These are phyloP conservation scores for Philypnodon macrostomus DNA, from an alignment of 2,797 vertebrate species.

Conservation along the genomic window DNA sequence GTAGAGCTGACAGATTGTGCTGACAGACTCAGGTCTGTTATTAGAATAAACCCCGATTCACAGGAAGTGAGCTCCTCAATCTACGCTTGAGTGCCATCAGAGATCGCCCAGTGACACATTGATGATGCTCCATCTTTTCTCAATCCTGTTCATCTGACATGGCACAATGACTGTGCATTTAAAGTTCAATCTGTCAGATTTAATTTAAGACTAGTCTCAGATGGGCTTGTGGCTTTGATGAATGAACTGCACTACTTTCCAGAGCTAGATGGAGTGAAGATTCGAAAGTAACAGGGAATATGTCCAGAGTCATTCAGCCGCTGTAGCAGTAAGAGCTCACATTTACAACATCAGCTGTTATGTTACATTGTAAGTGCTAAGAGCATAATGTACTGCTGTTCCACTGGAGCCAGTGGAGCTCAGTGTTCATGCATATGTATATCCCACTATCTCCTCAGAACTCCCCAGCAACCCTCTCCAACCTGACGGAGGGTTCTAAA, in stretches of 20 bases:
- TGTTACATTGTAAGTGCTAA: slow-evolving; percentile 47
- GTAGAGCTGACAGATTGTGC: slow-evolving; percentile 25
- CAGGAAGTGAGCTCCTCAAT: slow-evolving; percentile 35
- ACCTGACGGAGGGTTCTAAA: slow-evolving; percentile 63
- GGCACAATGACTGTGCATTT: slow-evolving; percentile 55
- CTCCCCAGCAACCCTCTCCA: slow-evolving; percentile 42
- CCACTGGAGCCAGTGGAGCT: slow-evolving; percentile 42
- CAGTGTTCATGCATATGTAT: slow-evolving; percentile 62
- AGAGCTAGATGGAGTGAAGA: slow-evolving; percentile 18
- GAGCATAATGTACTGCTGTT: slow-evolving; percentile 46
- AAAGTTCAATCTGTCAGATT: slow-evolving; percentile 68
- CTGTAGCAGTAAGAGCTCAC: slow-evolving; percentile 47
- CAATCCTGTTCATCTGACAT: slow-evolving; percentile 45
- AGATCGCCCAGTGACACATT: slow-evolving; percentile 49
- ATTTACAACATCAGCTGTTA: slow-evolving; percentile 47
- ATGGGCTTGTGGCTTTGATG: slow-evolving; percentile 8
- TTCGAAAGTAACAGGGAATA: slow-evolving; percentile 7
- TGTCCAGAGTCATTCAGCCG: slow-evolving; percentile 45
- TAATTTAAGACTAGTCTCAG: slow-evolving; percentile 36
- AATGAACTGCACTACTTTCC: slow-evolving; percentile 15
- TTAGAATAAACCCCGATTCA: slow-evolving; percentile 10
- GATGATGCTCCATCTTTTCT: slow-evolving; percentile 34
- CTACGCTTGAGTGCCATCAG: slow-evolving; percentile 35
- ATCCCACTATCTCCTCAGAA: slow-evolving; percentile 53
- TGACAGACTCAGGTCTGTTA: slow-evolving; percentile 28